Evolutionary conservation across 2,113 vertebrate species (phyloP).

Genomic region (Neopipo cinnamomea): DNA sequence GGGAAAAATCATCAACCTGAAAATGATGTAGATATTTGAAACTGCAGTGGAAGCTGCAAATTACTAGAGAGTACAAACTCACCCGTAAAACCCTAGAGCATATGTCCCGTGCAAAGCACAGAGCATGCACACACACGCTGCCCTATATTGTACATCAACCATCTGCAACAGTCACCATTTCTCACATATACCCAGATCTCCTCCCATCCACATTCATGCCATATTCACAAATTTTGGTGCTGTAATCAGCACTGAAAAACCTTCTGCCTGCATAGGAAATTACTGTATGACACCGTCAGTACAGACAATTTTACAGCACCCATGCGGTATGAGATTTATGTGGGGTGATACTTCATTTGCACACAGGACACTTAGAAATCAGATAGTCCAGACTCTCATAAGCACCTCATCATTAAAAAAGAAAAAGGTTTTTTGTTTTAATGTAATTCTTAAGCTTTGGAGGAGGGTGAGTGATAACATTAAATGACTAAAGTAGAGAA

Average conservation of each 20-base stretch:
- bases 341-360: constrained; percentile 15
- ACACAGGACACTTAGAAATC: constrained; percentile 25
- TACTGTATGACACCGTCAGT: accelerated
- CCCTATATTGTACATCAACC: background rate
- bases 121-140: background rate
- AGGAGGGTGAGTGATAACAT: background rate
- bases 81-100: constrained; percentile 23
- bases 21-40: constrained; percentile 4
- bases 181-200: background rate
- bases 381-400: constrained; percentile 51
- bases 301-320: background rate
- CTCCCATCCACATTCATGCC: accelerated
- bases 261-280: background rate
- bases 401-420: constrained; percentile 48
- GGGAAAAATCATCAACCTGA: constrained; percentile 51
- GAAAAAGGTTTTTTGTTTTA: no score
- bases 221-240: background rate
- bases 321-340: background rate
- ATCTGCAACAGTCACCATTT: background rate
- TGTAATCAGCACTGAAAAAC: background rate
- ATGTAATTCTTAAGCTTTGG: constrained; percentile 1
- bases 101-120: background rate
- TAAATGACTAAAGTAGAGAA: background rate
- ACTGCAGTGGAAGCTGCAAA: background rate
- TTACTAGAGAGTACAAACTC: background rate